Evolutionary conservation across 2,113 vertebrate genomes (phyloP).

Genomic region (Amia ocellicauda): DNA sequence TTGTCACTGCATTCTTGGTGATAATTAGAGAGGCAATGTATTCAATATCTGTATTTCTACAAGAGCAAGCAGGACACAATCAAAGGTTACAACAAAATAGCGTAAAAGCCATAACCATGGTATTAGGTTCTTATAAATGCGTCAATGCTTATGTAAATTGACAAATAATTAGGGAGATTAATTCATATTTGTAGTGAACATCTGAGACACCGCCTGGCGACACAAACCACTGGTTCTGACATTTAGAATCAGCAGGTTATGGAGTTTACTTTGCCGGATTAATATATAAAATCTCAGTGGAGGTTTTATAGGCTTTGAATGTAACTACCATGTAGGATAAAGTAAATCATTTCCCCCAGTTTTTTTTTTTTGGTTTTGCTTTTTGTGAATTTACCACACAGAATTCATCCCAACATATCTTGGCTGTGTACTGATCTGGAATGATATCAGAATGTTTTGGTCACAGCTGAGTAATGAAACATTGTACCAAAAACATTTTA

Average conservation of each 20-base stretch:
- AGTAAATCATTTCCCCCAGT: too few relatives aligned
- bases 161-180: not conserved
- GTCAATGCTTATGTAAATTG: not conserved
- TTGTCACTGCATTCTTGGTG: too few relatives aligned
- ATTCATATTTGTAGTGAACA: not conserved
- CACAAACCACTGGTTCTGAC: not conserved
- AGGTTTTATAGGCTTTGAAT: not conserved
- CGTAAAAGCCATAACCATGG: too few relatives aligned
- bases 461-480: not conserved
- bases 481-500: conserved; percentile 5
- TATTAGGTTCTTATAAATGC: too few relatives aligned
- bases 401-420: too few relatives aligned
- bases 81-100: too few relatives aligned
- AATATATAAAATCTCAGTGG: not conserved
- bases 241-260: not conserved
- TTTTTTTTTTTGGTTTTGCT: too few relatives aligned
- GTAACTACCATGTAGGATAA: too few relatives aligned
- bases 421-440: conserved; percentile 1
- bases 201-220: not conserved
- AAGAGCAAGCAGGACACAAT: too few relatives aligned
- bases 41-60: too few relatives aligned
- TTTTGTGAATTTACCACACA: too few relatives aligned
- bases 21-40: too few relatives aligned
- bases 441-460: not conserved
- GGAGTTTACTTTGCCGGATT: not conserved